Conservation (phyloP, 2,888 invertebrate species). For the Andricus quercusramuli region DNA sequence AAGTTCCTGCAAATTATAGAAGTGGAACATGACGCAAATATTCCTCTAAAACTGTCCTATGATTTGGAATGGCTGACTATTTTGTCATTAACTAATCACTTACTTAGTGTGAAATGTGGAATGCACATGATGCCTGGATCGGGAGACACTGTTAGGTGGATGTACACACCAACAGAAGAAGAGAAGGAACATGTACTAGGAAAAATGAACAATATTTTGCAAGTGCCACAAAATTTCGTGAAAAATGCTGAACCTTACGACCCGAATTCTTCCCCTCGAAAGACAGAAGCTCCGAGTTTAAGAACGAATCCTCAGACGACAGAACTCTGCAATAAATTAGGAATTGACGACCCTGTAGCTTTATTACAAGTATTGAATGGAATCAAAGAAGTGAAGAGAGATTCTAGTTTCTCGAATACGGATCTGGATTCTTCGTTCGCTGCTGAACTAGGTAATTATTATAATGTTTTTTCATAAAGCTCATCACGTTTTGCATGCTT, state of each 20-base stretch:
- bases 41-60: constrained; percentile 82
- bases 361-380: constrained; percentile 77
- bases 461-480: neutral
- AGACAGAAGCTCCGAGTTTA: constrained; percentile 73
- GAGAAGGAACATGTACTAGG: constrained; percentile 85
- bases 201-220: constrained; percentile 84
- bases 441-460: constrained; percentile 1
- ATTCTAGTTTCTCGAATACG: constrained; percentile 11
- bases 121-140: constrained; percentile 91
- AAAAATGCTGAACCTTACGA: constrained; percentile 86
- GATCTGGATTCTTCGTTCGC: constrained; percentile 22
- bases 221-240: constrained; percentile 89
- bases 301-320: constrained; percentile 85
- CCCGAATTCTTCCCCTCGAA: constrained; percentile 71
- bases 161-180: constrained; percentile 86
- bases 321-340: constrained; percentile 84
- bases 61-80: constrained; percentile 98
- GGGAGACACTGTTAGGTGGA: constrained; percentile 84
- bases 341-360: constrained; percentile 90
- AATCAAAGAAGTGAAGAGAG: constrained; percentile 46
- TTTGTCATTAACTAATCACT: constrained; percentile 92
- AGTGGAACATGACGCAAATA: constrained; percentile 81
- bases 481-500: neutral
- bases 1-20: constrained; percentile 93
- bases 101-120: constrained; percentile 86